Percentiles rank a stretch among this genome's conserved stretches.
These are phyloP conservation scores for Edolisoma coerulescens DNA, from an alignment of 2,113 vertebrate species.

Conservation along the genomic window DNA sequence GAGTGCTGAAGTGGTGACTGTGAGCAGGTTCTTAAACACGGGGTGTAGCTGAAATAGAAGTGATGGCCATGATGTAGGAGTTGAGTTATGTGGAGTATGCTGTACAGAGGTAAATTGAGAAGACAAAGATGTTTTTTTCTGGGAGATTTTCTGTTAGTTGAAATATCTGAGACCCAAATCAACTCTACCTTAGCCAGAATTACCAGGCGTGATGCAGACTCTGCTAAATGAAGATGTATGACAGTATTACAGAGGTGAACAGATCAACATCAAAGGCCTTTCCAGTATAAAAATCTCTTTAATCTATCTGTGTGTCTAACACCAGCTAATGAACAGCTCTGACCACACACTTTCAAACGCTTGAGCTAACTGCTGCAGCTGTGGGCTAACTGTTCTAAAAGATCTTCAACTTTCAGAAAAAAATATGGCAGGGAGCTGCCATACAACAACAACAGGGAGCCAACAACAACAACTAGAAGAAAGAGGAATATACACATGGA, in stretches of 20 bases:
- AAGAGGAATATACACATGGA: neutral
- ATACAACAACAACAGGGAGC: no score
- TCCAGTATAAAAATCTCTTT: neutral
- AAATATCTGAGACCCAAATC: neutral
- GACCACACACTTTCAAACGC: neutral
- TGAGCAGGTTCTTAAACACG: neutral
- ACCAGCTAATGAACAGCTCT: neutral
- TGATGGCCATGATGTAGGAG: neutral
- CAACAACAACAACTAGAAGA: neutral
- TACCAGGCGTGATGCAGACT: neutral
- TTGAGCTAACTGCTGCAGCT: neutral
- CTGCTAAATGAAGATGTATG: neutral
- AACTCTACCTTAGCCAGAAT: neutral
- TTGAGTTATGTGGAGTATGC: neutral
- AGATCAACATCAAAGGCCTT: neutral
- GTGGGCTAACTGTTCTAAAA: neutral
- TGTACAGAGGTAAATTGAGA: neutral
- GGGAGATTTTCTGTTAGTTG: neutral
- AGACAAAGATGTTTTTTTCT: neutral
- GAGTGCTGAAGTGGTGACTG: neutral
- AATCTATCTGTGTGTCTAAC: neutral
- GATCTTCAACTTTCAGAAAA: neutral
- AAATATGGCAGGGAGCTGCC: neutral
- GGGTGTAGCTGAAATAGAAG: neutral
- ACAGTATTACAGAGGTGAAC: neutral